phyloP scores from a whole-genome alignment of 2,888 invertebrate species.

The Acronicta psi region DNA sequence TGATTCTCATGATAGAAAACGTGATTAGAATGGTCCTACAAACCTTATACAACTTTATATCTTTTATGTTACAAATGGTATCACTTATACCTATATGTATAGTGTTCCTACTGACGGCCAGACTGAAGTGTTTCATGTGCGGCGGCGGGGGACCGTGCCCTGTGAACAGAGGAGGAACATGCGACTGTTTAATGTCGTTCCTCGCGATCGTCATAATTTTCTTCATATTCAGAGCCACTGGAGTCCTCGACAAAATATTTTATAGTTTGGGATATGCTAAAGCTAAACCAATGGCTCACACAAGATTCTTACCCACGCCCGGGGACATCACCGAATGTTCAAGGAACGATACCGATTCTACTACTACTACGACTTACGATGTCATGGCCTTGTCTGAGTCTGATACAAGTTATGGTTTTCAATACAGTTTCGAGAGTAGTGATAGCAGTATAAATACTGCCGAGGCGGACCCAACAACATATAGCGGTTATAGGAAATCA shows the following conservation, averaged over 20 bases:
- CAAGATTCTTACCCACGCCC: constrained; percentile 69
- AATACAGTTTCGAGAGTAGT: no score
- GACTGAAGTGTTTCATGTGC: constrained; percentile 78
- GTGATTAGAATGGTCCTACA: constrained; percentile 78
- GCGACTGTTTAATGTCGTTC: constrained; percentile 77
- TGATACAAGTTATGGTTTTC: no score
- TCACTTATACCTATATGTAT: constrained; percentile 80
- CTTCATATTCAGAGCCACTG: constrained; percentile 76
- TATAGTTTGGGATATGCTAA: constrained; percentile 77
- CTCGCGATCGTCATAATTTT: constrained; percentile 72
- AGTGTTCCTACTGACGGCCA: constrained; percentile 75
- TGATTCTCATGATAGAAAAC: constrained; percentile 81
- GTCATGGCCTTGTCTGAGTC: no score
- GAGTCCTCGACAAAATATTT: constrained; percentile 77
- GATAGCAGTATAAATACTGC: no score
- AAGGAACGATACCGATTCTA: constrained; percentile 63
- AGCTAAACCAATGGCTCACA: constrained; percentile 50
- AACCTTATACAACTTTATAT: constrained; percentile 80
- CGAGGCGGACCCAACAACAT: no score
- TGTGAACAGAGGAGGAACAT: constrained; percentile 72
- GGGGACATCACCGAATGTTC: constrained; percentile 76
- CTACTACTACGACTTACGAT: background rate
- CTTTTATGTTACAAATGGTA: constrained; percentile 76
- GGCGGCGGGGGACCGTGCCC: constrained; percentile 78
- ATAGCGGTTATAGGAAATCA: no score